Conservation (phyloP, 2,888 invertebrate species). For the Nemoura dubitans region DNA sequence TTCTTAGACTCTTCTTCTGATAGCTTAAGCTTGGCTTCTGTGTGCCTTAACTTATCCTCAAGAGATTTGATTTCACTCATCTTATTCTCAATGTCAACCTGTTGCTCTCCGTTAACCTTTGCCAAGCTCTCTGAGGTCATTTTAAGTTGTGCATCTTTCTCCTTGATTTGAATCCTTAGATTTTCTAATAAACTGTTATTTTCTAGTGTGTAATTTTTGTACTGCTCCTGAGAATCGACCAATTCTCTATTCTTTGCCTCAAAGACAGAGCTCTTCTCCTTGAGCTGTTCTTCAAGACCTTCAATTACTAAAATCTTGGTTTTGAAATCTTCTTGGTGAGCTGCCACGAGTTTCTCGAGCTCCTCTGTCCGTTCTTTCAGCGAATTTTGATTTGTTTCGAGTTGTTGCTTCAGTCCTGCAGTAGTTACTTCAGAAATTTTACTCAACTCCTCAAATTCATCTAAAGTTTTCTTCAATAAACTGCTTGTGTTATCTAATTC, state of each 20-base stretch:
- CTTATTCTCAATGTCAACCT: conserved; percentile 54
- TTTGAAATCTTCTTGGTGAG: conserved; percentile 64
- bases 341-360: conserved; percentile 62
- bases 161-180: conserved; percentile 54
- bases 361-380: conserved; percentile 60
- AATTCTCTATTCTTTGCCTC: conserved; percentile 55
- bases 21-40: conserved; percentile 37
- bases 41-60: conserved; percentile 51
- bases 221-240: conserved; percentile 37
- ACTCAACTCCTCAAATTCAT: conserved; percentile 55
- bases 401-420: conserved; percentile 57
- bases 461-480: conserved; percentile 51
- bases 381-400: conserved; percentile 59
- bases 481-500: conserved; percentile 56
- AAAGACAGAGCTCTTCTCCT: conserved; percentile 62
- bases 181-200: background rate
- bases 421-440: conserved; percentile 54
- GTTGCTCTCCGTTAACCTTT: conserved; percentile 55
- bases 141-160: conserved; percentile 56
- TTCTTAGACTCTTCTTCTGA: conserved; percentile 19
- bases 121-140: conserved; percentile 56
- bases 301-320: conserved; percentile 58
- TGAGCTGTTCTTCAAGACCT: conserved; percentile 65
- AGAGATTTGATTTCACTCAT: conserved; percentile 54
- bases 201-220: background rate